Base-by-base conservation (phyloP, 64 coral and sea anemone genomes). In the Actinia tenebrosa region DNA sequence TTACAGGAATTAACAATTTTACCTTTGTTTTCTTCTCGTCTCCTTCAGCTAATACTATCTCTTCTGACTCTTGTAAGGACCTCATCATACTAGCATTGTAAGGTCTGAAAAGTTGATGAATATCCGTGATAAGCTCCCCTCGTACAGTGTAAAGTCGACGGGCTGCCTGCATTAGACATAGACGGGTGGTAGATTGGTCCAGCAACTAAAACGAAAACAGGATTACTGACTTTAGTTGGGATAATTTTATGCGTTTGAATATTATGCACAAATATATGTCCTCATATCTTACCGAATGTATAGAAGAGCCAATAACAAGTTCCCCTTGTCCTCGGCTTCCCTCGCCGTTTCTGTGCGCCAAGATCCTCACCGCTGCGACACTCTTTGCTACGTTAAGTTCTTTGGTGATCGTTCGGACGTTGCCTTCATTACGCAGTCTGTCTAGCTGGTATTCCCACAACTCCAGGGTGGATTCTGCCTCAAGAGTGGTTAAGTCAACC, bases 391-490 rank as follows among this genome's bases (percentile, higher is more conserved):
- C 89, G 61, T 92, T 89, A 19, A 98, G 88, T 19, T 98, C 92
- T 61, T 89, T 86, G 45, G 93, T 95, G 9, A 98, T 94, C 17
- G 90, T 89, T 58, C 96, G 87, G 26, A 95, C 89, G 55, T 85
- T 98, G 53, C 78, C 82, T 56, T 94, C 92, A 42, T 92, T 94
- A 8, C 96, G 90, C 42, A 94, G 91, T 78, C 96, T 91, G 25
- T 53, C 78, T 77, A 98, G 84, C 84, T 98, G 95, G 61, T 98
- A 88, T 82, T 98, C 95, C 95, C 96, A 98, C 82, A 98, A 79
- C 69, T 92, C 92, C 52, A 98, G 17, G 1, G 96, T 98, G 42
- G 96, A 89, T 64, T 98, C 93, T 53, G 96, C 96, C 79, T 98
- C 96, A 50, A 92, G 90, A 8, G 87, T 95, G 44, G 96, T 89